Evolutionary conservation across 2,888 invertebrate species (phyloP).

Genomic region (Meghimatium bilineatum): DNA sequence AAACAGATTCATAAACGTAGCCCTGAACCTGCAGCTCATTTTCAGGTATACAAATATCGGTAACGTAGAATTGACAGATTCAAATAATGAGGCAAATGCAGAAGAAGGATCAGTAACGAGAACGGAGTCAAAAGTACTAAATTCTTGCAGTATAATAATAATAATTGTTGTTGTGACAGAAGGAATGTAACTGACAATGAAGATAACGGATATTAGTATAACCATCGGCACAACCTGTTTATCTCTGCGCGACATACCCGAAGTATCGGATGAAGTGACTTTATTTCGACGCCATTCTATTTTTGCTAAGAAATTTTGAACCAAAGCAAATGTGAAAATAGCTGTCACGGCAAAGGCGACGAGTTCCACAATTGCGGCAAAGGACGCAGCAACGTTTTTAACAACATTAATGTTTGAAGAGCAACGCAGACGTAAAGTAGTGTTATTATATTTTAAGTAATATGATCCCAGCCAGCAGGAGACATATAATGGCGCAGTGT

Average conservation of each 20-base stretch:
- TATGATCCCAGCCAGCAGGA: neutral
- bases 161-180: constrained; percentile 1
- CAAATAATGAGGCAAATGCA: neutral
- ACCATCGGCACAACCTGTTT: constrained; percentile 1
- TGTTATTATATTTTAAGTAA: neutral
- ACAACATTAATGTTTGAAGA: neutral
- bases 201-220: constrained; percentile 5
- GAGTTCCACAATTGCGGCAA: neutral
- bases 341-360: neutral
- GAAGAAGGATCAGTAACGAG: neutral
- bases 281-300: constrained; percentile 1
- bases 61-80: neutral
- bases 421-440: neutral
- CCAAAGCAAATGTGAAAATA: neutral
- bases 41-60: neutral
- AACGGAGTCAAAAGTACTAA: neutral
- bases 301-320: constrained; percentile 7
- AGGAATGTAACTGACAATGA: constrained; percentile 11
- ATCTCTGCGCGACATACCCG: neutral
- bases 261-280: neutral
- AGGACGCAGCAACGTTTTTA: neutral
- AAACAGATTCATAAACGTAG: neutral
- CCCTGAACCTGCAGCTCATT: neutral
- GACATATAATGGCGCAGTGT: neutral
- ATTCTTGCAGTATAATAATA: neutral